These are phyloP conservation scores for Frankliniella fusca DNA, from an alignment of 2,888 invertebrate genomes.

Conservation along the genomic window DNA sequence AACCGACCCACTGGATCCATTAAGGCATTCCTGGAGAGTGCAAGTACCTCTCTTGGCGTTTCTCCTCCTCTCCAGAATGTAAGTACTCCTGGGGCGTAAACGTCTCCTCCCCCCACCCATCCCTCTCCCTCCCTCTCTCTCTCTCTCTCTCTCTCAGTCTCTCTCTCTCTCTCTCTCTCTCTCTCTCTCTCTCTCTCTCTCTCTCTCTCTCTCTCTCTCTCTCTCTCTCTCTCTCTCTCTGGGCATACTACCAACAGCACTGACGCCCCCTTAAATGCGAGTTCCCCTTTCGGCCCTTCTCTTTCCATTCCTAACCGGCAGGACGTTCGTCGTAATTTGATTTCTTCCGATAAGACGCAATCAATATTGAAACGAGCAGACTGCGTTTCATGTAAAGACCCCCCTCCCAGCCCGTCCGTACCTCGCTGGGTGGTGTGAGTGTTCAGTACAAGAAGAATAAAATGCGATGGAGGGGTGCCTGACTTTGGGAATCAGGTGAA, in stretches of 20 bases:
- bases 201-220: not conserved
- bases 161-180: not conserved
- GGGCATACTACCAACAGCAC: no score
- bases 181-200: conserved; percentile 2
- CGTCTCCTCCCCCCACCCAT: not conserved
- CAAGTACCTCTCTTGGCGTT: not conserved
- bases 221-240: not conserved
- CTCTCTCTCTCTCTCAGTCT: not conserved
- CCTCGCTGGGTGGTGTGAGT: not conserved
- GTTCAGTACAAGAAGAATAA: not conserved
- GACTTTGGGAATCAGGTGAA: no score
- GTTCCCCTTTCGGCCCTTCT: not conserved
- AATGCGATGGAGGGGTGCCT: not conserved
- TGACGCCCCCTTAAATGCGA: no score
- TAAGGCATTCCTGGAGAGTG: conserved; percentile 7
- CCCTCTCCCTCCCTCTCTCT: not conserved
- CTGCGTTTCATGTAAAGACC: not conserved
- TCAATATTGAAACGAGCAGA: not conserved
- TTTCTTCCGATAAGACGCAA: conserved; percentile 1
- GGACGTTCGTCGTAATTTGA: not conserved
- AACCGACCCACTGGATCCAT: conserved; percentile 1
- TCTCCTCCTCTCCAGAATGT: not conserved
- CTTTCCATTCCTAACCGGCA: not conserved
- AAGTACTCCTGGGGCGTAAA: not conserved
- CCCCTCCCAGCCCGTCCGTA: not conserved